These are phyloP conservation scores for Eristalinus aeneus DNA, from an alignment of 2,888 invertebrate genomes.

Conservation along the genomic window DNA sequence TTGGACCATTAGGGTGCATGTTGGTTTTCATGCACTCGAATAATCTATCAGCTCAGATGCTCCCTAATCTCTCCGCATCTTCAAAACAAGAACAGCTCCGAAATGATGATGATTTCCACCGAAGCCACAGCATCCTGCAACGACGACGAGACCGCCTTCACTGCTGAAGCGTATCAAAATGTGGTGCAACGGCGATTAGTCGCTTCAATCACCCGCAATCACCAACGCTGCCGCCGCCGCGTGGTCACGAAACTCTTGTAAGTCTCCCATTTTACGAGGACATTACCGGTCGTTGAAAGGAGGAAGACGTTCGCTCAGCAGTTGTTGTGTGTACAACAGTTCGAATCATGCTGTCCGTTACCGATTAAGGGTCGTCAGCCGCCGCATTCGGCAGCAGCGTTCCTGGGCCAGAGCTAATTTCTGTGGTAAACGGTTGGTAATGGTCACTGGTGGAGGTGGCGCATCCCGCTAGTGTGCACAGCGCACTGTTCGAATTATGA, in stretches of 20 bases:
- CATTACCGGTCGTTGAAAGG: constrained; percentile 52
- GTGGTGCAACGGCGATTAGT: constrained; percentile 48
- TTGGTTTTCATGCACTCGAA: constrained; percentile 36
- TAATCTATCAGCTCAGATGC: constrained; percentile 29
- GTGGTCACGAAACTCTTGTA: constrained; percentile 63
- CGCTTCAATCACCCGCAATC: constrained; percentile 43
- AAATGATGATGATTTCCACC: constrained; percentile 21
- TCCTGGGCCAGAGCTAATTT: constrained; percentile 53
- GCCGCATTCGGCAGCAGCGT: constrained; percentile 6
- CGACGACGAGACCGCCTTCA: neutral
- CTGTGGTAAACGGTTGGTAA: constrained; percentile 56
- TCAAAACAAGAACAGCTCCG: constrained; percentile 2
- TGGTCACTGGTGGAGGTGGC: constrained; percentile 11
- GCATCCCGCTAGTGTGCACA: no score
- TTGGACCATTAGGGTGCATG: constrained; percentile 41
- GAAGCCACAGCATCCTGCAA: constrained; percentile 33
- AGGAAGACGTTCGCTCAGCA: neutral
- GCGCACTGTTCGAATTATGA: constrained; percentile 40
- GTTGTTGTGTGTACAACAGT: constrained; percentile 32
- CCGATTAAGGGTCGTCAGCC: constrained; percentile 1
- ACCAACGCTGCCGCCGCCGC: constrained; percentile 4
- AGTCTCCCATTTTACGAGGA: constrained; percentile 68
- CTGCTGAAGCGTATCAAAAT: neutral
- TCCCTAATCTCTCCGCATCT: constrained; percentile 26
- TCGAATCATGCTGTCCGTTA: constrained; percentile 31